Evolutionary conservation across 2,113 vertebrate genomes (phyloP), one percentile per base, ranked within the genome.

Genomic region (Pedetes capensis): DNA sequence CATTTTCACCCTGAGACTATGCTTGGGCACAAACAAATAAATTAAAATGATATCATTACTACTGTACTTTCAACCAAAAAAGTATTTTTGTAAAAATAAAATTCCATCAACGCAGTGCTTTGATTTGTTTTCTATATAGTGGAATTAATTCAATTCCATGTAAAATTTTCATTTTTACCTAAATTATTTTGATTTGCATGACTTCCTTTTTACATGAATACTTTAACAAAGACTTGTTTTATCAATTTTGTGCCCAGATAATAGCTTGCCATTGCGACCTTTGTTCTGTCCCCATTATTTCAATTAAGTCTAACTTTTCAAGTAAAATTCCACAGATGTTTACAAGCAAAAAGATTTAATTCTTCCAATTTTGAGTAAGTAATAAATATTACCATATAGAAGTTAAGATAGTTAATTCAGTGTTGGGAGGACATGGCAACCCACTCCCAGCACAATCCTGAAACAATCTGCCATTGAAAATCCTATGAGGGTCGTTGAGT

Each of bases 71-170:
- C 32, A 29, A 59, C 20, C 37, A 2, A n/a, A 22, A 55, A n/a
- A 9, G 53, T 79, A 76, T 80, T 34, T 39, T 64, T 59, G 3
- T 78, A 39, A 49, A 94, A 96, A 63, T 42, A 91, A 94, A 95
- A 84, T 34, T 8, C 51, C 78, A 20, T 80, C 42, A 61, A 32
- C 76, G 2, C 53, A 75, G 84, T 59, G 71, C 2, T 37, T 85
- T 86, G 20, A 59, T 80, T 87, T 47, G 44, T 61, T 95, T 90
- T n/a, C 53, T 64, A 61, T 44, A 44, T 16, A 51, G 27, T 22
- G 91, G 53, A 96, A 86, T 74, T 71, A 87, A 81, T 93, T 8
- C 8, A 84, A 63, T 80, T 44, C 47, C 2, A 39, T 79, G 61
- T 6, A 57, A 42, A 12, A 23, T 80, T 57, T 49, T 94, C 18